Conservation (phyloP, 2,113 vertebrate genomes). For the Lophius piscatorius region DNA sequence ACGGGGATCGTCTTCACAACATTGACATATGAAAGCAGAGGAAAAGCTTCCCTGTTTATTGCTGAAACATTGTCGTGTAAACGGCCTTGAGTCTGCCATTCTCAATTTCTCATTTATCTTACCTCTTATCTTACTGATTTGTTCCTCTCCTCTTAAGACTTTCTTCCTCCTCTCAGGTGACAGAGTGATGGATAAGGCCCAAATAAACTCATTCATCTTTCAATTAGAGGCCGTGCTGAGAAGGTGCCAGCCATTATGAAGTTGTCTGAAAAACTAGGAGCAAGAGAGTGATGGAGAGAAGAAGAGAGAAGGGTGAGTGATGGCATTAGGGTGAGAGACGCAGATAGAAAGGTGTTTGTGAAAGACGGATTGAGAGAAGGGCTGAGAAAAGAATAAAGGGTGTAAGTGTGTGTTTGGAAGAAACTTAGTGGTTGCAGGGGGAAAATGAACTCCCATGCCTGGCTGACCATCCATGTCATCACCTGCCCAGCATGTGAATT, state of each 20-base stretch:
- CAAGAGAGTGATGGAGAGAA: conserved; percentile 53
- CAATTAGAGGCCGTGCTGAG: conserved; percentile 77
- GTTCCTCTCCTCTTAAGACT: conserved; percentile 23
- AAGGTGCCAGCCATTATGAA: conserved; percentile 79
- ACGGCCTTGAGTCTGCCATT: conserved; percentile 17
- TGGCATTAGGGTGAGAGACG: conserved; percentile 29
- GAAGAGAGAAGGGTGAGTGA: conserved; percentile 33
- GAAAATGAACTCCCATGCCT: conserved; percentile 30
- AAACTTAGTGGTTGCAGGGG: conserved; percentile 28
- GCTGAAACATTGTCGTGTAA: no score
- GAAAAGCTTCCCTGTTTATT: no score
- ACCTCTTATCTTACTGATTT: conserved; percentile 23
- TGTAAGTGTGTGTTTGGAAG: conserved; percentile 10
- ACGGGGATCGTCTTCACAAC: no score
- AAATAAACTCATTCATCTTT: conserved; percentile 84
- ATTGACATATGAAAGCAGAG: no score
- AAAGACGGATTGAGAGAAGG: conserved; percentile 35
- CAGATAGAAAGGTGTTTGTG: conserved; percentile 33
- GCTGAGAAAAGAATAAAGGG: conserved; percentile 19
- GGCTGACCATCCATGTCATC: conserved; percentile 41
- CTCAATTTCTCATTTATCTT: conserved; percentile 7
- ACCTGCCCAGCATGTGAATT: conserved; percentile 38
- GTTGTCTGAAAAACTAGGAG: conserved; percentile 69
- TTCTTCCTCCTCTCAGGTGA: conserved; percentile 66
- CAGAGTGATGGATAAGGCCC: conserved; percentile 81